Conservation (phyloP, 1,140 invertebrate genomes). For the Ceratosolen solmsi region DNA sequence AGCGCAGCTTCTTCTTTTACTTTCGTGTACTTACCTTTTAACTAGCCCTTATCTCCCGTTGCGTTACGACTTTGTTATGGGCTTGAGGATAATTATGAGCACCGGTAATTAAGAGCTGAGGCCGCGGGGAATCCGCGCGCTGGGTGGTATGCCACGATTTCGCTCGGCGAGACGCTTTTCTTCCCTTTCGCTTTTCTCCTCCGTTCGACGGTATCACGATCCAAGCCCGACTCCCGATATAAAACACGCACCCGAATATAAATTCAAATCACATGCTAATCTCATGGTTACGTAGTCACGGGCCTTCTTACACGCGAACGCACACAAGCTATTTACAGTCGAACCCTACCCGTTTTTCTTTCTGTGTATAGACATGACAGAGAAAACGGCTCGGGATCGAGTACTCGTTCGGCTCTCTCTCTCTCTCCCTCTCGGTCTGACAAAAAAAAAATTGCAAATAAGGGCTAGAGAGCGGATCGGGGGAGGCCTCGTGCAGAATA, state of each 20-base stretch:
- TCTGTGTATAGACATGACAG: no score
- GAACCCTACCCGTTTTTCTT: no score
- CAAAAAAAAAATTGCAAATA: no score
- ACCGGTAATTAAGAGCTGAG: constrained; percentile 31
- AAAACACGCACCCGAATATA: neutral
- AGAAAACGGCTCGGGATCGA: no score
- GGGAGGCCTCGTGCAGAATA: no score
- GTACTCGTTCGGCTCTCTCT: neutral
- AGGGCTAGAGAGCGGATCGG: no score
- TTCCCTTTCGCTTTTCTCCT: neutral
- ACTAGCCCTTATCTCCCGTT: constrained; percentile 11
- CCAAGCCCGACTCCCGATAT: neutral
- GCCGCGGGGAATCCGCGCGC: neutral
- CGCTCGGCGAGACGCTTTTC: neutral
- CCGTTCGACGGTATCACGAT: neutral
- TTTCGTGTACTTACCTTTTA: neutral
- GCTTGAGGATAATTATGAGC: constrained; percentile 27
- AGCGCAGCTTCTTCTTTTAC: neutral
- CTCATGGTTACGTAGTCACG: neutral
- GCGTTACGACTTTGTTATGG: constrained; percentile 40
- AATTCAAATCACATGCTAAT: constrained; percentile 15
- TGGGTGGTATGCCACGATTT: neutral
- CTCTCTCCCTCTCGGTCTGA: neutral
- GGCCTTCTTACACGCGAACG: neutral
- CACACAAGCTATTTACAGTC: no score